Conservation (phyloP, 2,113 vertebrate species). For the Tympanuchus pallidicinctus region DNA sequence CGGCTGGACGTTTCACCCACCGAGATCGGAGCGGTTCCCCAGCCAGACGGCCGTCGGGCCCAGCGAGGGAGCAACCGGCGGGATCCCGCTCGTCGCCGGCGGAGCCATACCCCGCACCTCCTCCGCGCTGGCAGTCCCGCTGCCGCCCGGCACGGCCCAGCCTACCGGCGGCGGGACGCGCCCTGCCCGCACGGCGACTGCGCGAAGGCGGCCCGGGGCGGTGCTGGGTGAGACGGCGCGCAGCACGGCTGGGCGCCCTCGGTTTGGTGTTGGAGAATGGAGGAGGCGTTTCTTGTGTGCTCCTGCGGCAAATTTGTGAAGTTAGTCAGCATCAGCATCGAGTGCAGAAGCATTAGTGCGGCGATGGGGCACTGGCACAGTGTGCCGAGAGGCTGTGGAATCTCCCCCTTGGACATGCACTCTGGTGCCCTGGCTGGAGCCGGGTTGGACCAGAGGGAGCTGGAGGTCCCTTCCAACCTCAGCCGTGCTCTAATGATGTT, state of each 20-base stretch:
- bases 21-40: neutral
- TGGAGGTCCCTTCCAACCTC: neutral
- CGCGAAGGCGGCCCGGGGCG: neutral
- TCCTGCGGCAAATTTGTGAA: rapidly evolving
- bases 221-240: neutral
- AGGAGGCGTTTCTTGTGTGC: rapidly evolving
- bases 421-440: neutral
- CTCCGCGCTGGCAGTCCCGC: neutral
- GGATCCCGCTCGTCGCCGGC: neutral
- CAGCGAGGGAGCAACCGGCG: slow-evolving; percentile 29
- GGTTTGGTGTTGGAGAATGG: rapidly evolving
- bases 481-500: neutral
- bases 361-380: neutral
- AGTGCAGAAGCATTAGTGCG: neutral
- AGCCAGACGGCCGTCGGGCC: slow-evolving; percentile 40
- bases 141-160: neutral
- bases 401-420: neutral
- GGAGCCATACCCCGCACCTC: neutral
- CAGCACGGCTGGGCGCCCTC: rapidly evolving
- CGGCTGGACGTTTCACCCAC: neutral
- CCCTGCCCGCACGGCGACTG: neutral
- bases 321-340: rapidly evolving
- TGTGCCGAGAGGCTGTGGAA: neutral
- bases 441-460: neutral
- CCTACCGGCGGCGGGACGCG: neutral